These are phyloP conservation scores for Progne subis DNA, from an alignment of 2,113 vertebrate genomes.

Conservation along the genomic window DNA sequence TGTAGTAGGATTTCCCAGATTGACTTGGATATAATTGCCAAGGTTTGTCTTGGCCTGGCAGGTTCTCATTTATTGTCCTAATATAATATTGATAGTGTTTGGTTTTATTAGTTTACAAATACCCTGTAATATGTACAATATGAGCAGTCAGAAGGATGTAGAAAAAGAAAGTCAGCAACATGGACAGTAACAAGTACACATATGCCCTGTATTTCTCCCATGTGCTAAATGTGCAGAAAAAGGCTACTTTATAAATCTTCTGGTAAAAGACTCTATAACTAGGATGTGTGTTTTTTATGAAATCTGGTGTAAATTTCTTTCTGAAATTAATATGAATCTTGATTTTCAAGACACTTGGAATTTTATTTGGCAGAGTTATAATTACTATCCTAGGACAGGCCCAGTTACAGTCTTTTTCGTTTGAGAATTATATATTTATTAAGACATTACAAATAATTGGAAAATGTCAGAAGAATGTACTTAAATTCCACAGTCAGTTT, in stretches of 20 bases:
- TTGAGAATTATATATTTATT: background rate
- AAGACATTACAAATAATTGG: background rate
- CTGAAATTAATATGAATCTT: background rate
- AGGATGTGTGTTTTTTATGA: fast-evolving
- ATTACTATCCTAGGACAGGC: background rate
- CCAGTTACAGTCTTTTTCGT: background rate
- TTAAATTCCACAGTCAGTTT: background rate
- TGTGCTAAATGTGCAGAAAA: background rate
- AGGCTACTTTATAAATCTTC: background rate
- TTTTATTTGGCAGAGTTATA: background rate
- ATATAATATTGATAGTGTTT: background rate
- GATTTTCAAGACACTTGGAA: background rate
- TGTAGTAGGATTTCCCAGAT: background rate
- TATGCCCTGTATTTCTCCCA: background rate
- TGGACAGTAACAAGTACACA: background rate
- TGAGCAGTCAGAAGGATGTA: background rate
- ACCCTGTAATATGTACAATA: background rate
- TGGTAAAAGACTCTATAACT: background rate
- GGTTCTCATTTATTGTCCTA: background rate
- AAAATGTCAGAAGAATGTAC: background rate
- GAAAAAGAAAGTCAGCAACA: background rate
- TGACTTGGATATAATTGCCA: background rate
- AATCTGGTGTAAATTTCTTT: background rate
- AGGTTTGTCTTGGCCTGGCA: background rate
- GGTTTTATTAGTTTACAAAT: background rate